A percentile compares a stretch with the other conserved stretches of the same genome.
These are phyloP conservation scores for Chunga burmeisteri DNA, from an alignment of 2,113 vertebrate genomes.

Conservation along the genomic window DNA sequence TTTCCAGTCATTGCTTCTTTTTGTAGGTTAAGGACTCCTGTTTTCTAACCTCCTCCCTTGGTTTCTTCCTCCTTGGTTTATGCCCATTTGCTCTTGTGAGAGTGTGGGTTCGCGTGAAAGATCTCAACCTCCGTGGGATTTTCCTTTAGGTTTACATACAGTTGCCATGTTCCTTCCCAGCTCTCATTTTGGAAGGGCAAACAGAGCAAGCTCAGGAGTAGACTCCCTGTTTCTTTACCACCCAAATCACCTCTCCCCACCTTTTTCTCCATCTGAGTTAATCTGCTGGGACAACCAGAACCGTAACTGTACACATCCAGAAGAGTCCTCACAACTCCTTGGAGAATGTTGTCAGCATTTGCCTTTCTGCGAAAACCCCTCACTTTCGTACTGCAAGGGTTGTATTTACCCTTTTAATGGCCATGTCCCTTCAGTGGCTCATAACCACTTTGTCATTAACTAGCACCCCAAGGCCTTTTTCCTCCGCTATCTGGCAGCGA, in stretches of 20 bases:
- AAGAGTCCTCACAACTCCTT: neutral
- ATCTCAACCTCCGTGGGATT: neutral
- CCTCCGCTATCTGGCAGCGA: neutral
- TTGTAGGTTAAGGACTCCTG: neutral
- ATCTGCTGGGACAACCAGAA: neutral
- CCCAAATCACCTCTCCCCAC: neutral
- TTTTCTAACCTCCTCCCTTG: neutral
- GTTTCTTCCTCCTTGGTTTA: neutral
- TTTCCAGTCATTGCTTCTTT: neutral
- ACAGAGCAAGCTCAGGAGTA: neutral
- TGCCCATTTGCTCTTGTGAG: neutral
- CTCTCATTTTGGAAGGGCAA: neutral
- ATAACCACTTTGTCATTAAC: neutral
- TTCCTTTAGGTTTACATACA: neutral
- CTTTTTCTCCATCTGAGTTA: neutral
- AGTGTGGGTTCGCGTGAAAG: neutral
- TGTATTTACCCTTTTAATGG: constrained; percentile 40
- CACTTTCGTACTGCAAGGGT: neutral
- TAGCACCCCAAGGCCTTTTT: constrained; percentile 1
- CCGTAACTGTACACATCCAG: rapidly evolving
- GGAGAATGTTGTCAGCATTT: neutral
- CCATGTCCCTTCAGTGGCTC: neutral
- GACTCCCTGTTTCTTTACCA: neutral
- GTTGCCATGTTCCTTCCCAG: neutral
- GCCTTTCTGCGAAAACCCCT: neutral